These are phyloP conservation scores for Enteromius anoplus DNA, from an alignment of 2,797 vertebrate genomes.

Conservation along the genomic window DNA sequence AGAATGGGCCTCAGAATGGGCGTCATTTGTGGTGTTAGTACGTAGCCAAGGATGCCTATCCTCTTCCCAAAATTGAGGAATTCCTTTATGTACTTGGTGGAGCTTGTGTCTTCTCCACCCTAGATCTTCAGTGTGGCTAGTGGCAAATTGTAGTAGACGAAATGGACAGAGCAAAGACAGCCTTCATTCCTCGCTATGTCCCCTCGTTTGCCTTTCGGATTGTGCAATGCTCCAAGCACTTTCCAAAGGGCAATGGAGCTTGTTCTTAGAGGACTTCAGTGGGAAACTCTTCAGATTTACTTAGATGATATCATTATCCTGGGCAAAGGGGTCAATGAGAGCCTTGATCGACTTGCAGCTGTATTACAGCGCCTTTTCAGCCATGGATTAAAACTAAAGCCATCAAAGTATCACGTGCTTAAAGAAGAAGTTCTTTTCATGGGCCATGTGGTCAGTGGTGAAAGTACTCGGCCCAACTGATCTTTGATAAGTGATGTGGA, in stretches of 20 bases:
- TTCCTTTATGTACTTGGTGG: not conserved
- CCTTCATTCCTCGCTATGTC: slow-evolving; percentile 28
- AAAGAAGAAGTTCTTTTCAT: slow-evolving; percentile 35
- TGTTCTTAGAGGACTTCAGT: slow-evolving; percentile 69
- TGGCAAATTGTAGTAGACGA: not conserved
- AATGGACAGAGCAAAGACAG: slow-evolving; percentile 62
- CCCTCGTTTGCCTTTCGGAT: not conserved
- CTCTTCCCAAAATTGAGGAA: slow-evolving; percentile 18
- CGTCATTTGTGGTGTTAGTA: slow-evolving; percentile 28
- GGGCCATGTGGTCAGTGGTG: slow-evolving; percentile 50
- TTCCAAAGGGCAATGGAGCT: slow-evolving; percentile 66
- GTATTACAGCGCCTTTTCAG: slow-evolving; percentile 6
- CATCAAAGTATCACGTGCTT: slow-evolving; percentile 16
- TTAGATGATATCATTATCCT: slow-evolving; percentile 69
- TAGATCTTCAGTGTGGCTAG: not conserved
- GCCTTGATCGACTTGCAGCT: not conserved
- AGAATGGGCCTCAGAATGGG: slow-evolving; percentile 34
- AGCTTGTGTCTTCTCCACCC: too few species aligned
- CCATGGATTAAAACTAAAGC: slow-evolving; percentile 3
- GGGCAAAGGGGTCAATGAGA: slow-evolving; percentile 67
- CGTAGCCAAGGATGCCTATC: slow-evolving; percentile 41
- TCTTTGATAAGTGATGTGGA: not conserved
- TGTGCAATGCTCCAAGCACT: not conserved
- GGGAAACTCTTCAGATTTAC: slow-evolving; percentile 70
- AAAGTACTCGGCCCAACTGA: slow-evolving; percentile 38